Percentiles rank a stretch among this genome's conserved stretches.
Evolutionary conservation across 1,140 invertebrate genomes (phyloP).

Genomic region (Drosophila hydei): DNA sequence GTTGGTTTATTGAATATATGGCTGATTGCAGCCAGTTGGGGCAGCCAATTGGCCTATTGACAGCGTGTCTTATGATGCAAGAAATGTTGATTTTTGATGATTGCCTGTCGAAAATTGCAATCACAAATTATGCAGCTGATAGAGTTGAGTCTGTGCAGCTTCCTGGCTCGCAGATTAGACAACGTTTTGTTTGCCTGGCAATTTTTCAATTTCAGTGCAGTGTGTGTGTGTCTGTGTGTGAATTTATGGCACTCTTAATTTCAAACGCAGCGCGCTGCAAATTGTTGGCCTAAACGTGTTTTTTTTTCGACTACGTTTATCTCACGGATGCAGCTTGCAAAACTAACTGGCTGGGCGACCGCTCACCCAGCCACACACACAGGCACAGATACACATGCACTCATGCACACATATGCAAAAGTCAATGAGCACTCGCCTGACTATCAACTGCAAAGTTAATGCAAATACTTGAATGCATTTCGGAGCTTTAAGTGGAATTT

Average conservation of each 20-base stretch:
- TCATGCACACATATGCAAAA: neutral
- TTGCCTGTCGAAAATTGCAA: constrained; percentile 52
- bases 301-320: constrained; percentile 43
- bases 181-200: constrained; percentile 35
- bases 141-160: constrained; percentile 21
- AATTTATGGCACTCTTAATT: constrained; percentile 65
- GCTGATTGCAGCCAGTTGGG: neutral
- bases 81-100: constrained; percentile 11
- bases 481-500: neutral
- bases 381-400: neutral
- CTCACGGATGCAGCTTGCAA: constrained; percentile 79
- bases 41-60: constrained; percentile 2
- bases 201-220: constrained; percentile 55
- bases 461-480: constrained; percentile 19
- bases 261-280: constrained; percentile 53
- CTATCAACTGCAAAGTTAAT: constrained; percentile 18
- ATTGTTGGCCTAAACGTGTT: constrained; percentile 62
- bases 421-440: constrained; percentile 55
- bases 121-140: constrained; percentile 47
- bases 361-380: constrained; percentile 39
- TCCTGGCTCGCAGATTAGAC: constrained; percentile 66
- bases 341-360: constrained; percentile 51
- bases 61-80: constrained; percentile 45
- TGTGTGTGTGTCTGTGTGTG: constrained; percentile 20
- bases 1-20: constrained; percentile 29